A percentile compares a stretch with the other conserved stretches of the same genome.
phyloP scores from a whole-genome alignment of 2,797 vertebrate species.

The Rhinatrema bivittatum region DNA sequence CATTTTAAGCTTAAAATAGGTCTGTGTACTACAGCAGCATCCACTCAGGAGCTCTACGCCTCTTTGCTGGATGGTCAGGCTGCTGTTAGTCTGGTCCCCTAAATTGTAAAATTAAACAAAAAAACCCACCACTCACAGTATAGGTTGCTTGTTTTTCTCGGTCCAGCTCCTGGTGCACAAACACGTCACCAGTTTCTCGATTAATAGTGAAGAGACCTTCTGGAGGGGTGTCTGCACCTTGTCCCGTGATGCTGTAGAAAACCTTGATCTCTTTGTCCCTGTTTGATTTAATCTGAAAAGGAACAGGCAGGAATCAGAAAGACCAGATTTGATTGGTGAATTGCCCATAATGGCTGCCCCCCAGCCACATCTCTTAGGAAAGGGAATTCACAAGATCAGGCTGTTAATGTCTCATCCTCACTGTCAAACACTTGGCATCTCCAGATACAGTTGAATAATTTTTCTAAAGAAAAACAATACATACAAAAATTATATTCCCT shows the following conservation, averaged over 20 bases:
- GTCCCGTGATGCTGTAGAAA: slow-evolving; percentile 73
- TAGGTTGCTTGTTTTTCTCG: slow-evolving; percentile 60
- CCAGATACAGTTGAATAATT: no score
- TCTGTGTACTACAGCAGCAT: no score
- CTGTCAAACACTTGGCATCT: neutral
- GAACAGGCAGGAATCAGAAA: neutral
- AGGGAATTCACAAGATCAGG: no score
- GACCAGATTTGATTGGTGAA: no score
- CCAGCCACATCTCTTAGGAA: no score
- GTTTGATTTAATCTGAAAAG: slow-evolving; percentile 66
- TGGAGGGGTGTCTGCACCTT: slow-evolving; percentile 64
- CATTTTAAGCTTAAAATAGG: no score
- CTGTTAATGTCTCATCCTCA: neutral
- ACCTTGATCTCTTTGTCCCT: slow-evolving; percentile 41
- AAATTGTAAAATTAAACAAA: no score
- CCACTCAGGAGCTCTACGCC: neutral
- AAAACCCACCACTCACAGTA: slow-evolving; percentile 38
- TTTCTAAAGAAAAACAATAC: neutral
- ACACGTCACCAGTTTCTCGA: slow-evolving; percentile 54
- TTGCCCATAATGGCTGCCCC: no score
- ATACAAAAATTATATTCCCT: neutral
- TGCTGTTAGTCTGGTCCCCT: no score
- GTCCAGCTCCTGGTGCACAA: slow-evolving; percentile 63
- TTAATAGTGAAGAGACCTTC: slow-evolving; percentile 67
- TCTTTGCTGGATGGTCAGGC: no score